phyloP scores from a whole-genome alignment of 2,113 vertebrate genomes.

The Apteryx owenii region DNA sequence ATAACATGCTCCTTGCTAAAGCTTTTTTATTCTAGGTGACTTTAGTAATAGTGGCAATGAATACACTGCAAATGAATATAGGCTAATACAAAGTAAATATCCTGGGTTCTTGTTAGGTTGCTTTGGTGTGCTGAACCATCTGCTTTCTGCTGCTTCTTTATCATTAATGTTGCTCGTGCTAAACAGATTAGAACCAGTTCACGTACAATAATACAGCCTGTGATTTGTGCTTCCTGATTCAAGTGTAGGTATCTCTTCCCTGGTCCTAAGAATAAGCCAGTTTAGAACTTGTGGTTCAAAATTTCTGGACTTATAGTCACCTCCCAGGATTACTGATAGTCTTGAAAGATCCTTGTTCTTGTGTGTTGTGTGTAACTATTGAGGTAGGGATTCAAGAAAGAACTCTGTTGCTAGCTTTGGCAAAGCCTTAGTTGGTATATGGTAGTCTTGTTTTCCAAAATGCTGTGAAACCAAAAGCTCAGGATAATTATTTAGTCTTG shows the following conservation, averaged over 20 bases:
- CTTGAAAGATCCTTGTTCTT: not conserved
- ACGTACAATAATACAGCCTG: not conserved
- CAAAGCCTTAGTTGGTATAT: not conserved
- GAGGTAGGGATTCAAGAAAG: not conserved
- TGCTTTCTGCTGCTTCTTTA: not conserved
- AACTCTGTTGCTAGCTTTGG: not conserved
- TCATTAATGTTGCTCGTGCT: not conserved
- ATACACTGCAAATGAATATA: fast-evolving
- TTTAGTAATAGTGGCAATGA: not conserved
- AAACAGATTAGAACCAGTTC: not conserved
- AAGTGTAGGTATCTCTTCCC: not conserved
- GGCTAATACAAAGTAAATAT: not conserved
- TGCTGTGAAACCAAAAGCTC: not conserved
- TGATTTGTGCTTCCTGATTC: not conserved
- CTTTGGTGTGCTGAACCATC: not conserved
- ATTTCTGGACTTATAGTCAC: not conserved
- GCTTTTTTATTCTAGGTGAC: not conserved
- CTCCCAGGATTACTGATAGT: not conserved
- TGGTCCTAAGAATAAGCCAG: not conserved
- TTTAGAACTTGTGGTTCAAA: not conserved
- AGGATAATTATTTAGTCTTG: not conserved
- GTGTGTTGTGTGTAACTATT: not conserved
- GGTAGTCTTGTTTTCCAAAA: not conserved
- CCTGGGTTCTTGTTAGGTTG: not conserved
- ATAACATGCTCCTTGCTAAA: not conserved